A percentile compares a stretch with the other conserved stretches of the same genome.
phyloP scores from a whole-genome alignment of 1,140 invertebrate species.

The Zaprionus taronus region DNA sequence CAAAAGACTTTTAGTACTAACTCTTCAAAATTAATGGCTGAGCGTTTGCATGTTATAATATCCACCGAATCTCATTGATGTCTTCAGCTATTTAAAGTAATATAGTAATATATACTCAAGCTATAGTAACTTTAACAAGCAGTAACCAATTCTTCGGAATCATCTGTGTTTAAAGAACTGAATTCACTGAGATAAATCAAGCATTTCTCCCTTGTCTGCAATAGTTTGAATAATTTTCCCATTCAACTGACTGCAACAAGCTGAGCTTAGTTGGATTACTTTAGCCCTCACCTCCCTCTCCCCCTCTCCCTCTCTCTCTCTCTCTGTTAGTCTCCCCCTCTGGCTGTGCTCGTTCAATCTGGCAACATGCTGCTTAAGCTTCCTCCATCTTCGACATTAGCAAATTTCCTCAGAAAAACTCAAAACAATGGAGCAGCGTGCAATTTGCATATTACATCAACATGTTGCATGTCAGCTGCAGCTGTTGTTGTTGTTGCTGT shows the following conservation, averaged over 20 bases:
- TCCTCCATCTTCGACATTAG: slow-evolving; percentile 39
- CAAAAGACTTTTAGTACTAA: too few species aligned
- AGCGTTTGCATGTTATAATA: too few species aligned
- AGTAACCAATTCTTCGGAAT: too few species aligned
- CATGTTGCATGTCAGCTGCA: slow-evolving; percentile 67
- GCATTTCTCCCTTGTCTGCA: neutral
- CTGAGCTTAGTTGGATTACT: slow-evolving; percentile 2
- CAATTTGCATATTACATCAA: slow-evolving; percentile 78
- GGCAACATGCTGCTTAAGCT: slow-evolving; percentile 19
- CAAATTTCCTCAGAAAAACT: slow-evolving; percentile 64
- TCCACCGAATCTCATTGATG: too few species aligned
- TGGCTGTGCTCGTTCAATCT: slow-evolving; percentile 1
- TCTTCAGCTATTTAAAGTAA: neutral
- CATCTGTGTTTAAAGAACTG: neutral
- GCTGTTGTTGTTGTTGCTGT: slow-evolving; percentile 24
- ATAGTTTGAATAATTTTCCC: neutral
- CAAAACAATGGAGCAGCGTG: slow-evolving; percentile 66
- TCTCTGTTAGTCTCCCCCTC: neutral
- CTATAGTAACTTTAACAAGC: neutral
- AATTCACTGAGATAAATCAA: neutral
- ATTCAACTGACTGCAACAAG: neutral
- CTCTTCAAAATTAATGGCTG: too few species aligned
- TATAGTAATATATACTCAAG: neutral
- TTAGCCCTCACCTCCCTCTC: neutral
- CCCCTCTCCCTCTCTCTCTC: neutral